phyloP scores from a whole-genome alignment of 2,888 invertebrate species.

The Noctuana brunneofusca region DNA sequence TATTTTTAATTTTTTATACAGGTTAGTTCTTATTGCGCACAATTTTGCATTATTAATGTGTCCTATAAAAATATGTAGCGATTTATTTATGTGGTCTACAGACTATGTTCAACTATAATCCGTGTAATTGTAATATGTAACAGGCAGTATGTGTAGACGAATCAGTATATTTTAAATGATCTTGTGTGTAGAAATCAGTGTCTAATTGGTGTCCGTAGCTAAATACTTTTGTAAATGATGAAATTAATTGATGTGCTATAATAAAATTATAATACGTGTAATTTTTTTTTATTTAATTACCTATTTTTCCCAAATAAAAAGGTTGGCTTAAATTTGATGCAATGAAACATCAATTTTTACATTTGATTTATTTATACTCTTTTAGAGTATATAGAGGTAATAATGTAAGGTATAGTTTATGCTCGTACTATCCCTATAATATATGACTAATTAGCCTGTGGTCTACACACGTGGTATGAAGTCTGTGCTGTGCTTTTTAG shows the following conservation, averaged over 20 bases:
- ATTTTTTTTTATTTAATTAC: too few species aligned
- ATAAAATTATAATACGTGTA: background rate
- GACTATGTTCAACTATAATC: background rate
- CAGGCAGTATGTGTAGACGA: conserved; percentile 1
- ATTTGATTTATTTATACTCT: too few species aligned
- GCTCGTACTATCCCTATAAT: too few species aligned
- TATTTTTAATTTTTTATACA: too few species aligned
- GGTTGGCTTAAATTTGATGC: too few species aligned
- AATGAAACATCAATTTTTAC: too few species aligned
- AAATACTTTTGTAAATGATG: conserved; percentile 8
- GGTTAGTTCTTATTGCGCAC: background rate
- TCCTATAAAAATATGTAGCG: background rate
- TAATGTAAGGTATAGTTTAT: too few species aligned
- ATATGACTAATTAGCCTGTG: too few species aligned
- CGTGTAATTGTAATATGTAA: background rate
- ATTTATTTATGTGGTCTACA: background rate
- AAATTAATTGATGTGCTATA: conserved; percentile 21
- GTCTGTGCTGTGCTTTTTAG: too few species aligned
- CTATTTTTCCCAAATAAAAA: too few species aligned
- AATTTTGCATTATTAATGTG: background rate
- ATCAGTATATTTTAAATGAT: background rate
- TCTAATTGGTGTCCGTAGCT: conserved; percentile 7
- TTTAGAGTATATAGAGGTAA: too few species aligned
- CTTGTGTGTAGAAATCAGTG: background rate
- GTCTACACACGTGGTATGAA: too few species aligned